phyloP scores from a whole-genome alignment of 2,797 vertebrate species.

The Sebastes taczanowskii region DNA sequence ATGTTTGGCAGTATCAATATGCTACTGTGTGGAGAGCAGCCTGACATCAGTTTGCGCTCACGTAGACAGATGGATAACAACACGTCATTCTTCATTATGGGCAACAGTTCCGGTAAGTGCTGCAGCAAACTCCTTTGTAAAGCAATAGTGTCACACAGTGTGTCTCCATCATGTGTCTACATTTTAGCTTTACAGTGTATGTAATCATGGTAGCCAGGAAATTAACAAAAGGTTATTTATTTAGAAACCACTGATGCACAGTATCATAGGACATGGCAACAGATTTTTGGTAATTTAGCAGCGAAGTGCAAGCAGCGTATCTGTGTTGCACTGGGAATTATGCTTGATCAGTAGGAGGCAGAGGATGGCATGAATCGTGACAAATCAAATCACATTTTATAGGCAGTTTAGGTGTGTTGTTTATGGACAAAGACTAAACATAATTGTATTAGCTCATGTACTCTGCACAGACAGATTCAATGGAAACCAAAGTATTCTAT shows the following conservation, averaged over 20 bases:
- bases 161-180: constrained; percentile 3
- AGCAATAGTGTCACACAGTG: neutral
- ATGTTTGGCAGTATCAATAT: constrained; percentile 70
- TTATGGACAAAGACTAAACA: neutral
- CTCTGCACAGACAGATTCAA: neutral
- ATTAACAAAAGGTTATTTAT: neutral
- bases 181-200: neutral
- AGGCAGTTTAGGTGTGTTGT: neutral
- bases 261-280: neutral
- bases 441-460: neutral
- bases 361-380: constrained; percentile 1
- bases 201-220: neutral
- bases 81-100: neutral
- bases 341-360: neutral
- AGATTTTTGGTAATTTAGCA: constrained; percentile 1
- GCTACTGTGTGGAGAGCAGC: constrained; percentile 74
- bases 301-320: neutral
- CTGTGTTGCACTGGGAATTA: neutral
- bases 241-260: neutral
- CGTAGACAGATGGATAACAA: constrained; percentile 1
- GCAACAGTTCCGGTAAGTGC: constrained; percentile 72
- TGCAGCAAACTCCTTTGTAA: constrained; percentile 1
- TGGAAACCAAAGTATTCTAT: neutral
- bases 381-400: neutral
- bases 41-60: constrained; percentile 23